Conservation (phyloP, 2,888 invertebrate genomes). For the Nomada flava region DNA sequence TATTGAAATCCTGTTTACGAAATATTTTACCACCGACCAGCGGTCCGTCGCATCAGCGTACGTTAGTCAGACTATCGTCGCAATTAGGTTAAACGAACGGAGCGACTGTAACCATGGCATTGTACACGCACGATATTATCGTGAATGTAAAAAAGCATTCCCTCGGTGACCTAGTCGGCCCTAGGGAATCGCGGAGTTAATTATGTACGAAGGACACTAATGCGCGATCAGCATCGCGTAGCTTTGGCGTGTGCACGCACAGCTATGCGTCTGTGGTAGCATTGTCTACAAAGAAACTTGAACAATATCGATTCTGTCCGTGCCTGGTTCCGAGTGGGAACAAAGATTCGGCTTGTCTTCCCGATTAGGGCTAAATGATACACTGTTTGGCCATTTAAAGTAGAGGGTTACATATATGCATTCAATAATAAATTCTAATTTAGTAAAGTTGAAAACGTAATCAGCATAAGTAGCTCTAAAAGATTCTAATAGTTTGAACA, state of each 20-base stretch:
- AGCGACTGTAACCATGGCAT: constrained; percentile 43
- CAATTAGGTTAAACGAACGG: constrained; percentile 64
- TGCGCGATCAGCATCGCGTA: not conserved
- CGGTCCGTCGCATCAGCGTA: not conserved
- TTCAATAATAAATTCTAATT: too few species aligned
- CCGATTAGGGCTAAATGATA: constrained; percentile 1
- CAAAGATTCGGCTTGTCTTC: not conserved
- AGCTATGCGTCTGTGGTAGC: constrained; percentile 7
- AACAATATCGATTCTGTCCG: constrained; percentile 43
- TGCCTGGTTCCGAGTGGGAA: not conserved
- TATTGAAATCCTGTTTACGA: not conserved
- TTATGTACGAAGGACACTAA: constrained; percentile 47
- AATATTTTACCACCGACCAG: not conserved
- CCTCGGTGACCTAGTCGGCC: constrained; percentile 28
- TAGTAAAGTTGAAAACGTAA: too few species aligned
- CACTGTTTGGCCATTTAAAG: too few species aligned
- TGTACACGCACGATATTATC: constrained; percentile 52
- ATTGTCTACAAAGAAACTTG: constrained; percentile 33
- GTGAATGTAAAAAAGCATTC: constrained; percentile 41
- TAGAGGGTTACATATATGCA: too few species aligned
- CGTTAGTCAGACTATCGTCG: constrained; percentile 1
- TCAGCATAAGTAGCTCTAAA: too few species aligned
- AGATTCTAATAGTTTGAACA: too few species aligned
- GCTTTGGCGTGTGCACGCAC: constrained; percentile 43
- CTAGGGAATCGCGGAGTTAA: constrained; percentile 49